These are phyloP conservation scores for Myripristis murdjan DNA, from an alignment of 2,797 vertebrate genomes.

Conservation along the genomic window DNA sequence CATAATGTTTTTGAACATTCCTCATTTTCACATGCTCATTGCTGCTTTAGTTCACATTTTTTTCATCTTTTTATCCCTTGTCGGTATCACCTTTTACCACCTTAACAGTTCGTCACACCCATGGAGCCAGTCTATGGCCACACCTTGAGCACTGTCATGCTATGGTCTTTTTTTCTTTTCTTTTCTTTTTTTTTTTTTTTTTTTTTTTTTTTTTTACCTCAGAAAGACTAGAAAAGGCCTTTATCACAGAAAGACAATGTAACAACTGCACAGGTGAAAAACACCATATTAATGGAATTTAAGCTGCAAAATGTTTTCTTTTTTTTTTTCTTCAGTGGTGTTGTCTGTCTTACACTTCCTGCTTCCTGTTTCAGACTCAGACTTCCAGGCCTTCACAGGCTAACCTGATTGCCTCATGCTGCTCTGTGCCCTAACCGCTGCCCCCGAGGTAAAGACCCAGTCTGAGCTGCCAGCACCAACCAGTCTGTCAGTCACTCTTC, in stretches of 20 bases:
- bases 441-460: constrained; percentile 82
- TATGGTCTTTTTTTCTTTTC: not conserved
- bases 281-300: not conserved
- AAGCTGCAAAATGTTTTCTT: not conserved
- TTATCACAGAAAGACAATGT: not conserved
- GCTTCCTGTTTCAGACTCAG: constrained; percentile 88
- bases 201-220: not conserved
- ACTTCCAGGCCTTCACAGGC: constrained; percentile 90
- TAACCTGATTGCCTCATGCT: constrained; percentile 81
- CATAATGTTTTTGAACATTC: not conserved
- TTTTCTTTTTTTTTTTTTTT: not conserved
- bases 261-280: not conserved
- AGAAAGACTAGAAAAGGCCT: no score
- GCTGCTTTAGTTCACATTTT: not conserved
- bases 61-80: not conserved
- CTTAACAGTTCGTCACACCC: no score
- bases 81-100: not conserved
- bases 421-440: constrained; percentile 63
- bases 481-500: constrained; percentile 16
- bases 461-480: constrained; percentile 47
- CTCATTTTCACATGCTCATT: not conserved
- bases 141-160: not conserved
- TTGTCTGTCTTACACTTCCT: constrained; percentile 75
- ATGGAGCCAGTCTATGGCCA: no score
- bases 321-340: constrained; percentile 2